Percentiles rank a stretch among this genome's conserved stretches.
Evolutionary conservation across 2,113 vertebrate species (phyloP).

Genomic region (Phrynocephalus versicolor): DNA sequence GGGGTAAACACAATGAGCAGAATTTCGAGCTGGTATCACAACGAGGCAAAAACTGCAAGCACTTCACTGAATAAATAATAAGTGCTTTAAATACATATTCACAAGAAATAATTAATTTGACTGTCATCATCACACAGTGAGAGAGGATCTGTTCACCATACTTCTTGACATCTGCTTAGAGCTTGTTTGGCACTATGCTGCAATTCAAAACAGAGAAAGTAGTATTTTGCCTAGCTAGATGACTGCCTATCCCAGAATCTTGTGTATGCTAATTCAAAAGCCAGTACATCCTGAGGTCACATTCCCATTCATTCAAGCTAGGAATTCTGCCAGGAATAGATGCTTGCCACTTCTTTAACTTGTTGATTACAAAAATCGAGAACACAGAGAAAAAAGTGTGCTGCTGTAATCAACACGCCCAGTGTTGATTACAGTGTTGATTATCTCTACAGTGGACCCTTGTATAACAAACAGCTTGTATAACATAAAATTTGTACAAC

Average conservation of each 20-base stretch:
- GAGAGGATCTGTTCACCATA: no score
- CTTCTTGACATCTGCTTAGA: background rate
- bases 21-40: no score
- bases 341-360: background rate
- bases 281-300: background rate
- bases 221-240: background rate
- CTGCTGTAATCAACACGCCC: background rate
- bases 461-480: no score
- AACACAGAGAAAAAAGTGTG: background rate
- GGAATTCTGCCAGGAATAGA: background rate
- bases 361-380: conserved; percentile 19
- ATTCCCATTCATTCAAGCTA: background rate
- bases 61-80: background rate
- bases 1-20: no score
- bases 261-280: background rate
- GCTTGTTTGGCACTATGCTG: background rate
- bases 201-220: background rate
- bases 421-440: background rate
- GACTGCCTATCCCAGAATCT: background rate
- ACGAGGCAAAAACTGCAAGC: no score
- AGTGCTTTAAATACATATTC: background rate
- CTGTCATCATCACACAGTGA: background rate
- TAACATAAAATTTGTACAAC: no score
- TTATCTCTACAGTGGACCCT: no score
- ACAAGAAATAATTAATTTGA: background rate